These are phyloP conservation scores for Oncopodura yosiiana DNA, from an alignment of 1,140 invertebrate genomes.

Conservation along the genomic window DNA sequence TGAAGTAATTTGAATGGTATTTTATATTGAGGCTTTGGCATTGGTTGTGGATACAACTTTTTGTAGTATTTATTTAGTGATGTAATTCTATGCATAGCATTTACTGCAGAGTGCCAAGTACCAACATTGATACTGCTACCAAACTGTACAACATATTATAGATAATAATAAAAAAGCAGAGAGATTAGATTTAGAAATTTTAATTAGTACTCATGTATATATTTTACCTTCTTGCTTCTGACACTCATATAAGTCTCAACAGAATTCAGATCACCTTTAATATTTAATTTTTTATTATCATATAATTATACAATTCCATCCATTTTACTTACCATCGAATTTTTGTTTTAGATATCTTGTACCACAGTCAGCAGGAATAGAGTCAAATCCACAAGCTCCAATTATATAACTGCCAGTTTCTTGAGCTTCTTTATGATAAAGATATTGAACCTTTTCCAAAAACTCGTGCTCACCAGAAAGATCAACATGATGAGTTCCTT, in stretches of 20 bases:
- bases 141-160: no score
- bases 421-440: slow-evolving; percentile 64
- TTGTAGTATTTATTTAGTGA: slow-evolving; percentile 53
- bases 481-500: slow-evolving; percentile 75
- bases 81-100: slow-evolving; percentile 52
- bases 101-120: slow-evolving; percentile 69
- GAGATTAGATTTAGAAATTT: not conserved
- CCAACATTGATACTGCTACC: slow-evolving; percentile 55
- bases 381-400: slow-evolving; percentile 85
- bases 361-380: slow-evolving; percentile 77
- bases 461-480: slow-evolving; percentile 67
- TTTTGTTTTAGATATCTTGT: slow-evolving; percentile 59
- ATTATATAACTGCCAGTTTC: slow-evolving; percentile 71
- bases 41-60: slow-evolving; percentile 53
- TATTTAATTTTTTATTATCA: slow-evolving; percentile 25
- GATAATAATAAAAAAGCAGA: not conserved
- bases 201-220: slow-evolving; percentile 10
- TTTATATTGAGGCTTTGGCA: slow-evolving; percentile 42
- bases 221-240: no score
- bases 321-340: slow-evolving; percentile 46
- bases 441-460: slow-evolving; percentile 71
- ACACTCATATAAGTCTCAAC: slow-evolving; percentile 9
- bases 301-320: not conserved
- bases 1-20: no score
- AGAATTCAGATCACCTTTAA: slow-evolving; percentile 42